Conservation (phyloP, 2,888 invertebrate genomes). For the Notocelia uddmanniana region DNA sequence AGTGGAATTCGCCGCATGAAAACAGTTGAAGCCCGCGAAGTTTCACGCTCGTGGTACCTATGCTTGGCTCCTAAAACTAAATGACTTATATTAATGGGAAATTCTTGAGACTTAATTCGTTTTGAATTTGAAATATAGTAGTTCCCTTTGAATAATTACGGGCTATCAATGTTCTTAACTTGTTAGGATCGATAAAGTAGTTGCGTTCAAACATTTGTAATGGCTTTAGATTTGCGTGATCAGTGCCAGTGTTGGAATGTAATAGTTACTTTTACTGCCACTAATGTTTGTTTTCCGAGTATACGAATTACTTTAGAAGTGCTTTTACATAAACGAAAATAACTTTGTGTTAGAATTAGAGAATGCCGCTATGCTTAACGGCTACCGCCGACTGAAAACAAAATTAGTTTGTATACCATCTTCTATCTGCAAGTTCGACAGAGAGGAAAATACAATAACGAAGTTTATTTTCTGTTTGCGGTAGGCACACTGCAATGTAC, state of each 20-base stretch:
- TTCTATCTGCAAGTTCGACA: too few species aligned
- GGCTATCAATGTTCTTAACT: slow-evolving; percentile 64
- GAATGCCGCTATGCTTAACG: too few species aligned
- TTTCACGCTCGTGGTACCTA: background rate
- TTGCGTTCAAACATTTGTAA: slow-evolving; percentile 7
- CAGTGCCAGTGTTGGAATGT: slow-evolving; percentile 10
- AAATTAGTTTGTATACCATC: too few species aligned
- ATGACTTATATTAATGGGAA: slow-evolving; percentile 11
- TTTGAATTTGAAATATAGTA: slow-evolving; percentile 53
- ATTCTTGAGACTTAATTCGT: slow-evolving; percentile 5
- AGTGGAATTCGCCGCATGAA: slow-evolving; percentile 15
- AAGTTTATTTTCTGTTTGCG: too few species aligned
- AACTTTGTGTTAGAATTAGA: background rate
- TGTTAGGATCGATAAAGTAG: slow-evolving; percentile 45
- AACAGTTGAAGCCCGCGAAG: background rate
- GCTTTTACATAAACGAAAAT: background rate
- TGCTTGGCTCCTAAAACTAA: background rate
- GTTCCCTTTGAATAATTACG: slow-evolving; percentile 74
- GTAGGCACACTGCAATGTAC: too few species aligned
- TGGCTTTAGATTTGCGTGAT: slow-evolving; percentile 19
- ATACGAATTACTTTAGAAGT: slow-evolving; percentile 17
- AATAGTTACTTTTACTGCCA: slow-evolving; percentile 27
- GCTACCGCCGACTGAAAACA: too few species aligned
- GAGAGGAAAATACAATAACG: too few species aligned
- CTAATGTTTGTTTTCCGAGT: slow-evolving; percentile 29